These are phyloP conservation scores for Drosophila demipolita DNA, from an alignment of 2,888 invertebrate genomes.

Conservation along the genomic window DNA sequence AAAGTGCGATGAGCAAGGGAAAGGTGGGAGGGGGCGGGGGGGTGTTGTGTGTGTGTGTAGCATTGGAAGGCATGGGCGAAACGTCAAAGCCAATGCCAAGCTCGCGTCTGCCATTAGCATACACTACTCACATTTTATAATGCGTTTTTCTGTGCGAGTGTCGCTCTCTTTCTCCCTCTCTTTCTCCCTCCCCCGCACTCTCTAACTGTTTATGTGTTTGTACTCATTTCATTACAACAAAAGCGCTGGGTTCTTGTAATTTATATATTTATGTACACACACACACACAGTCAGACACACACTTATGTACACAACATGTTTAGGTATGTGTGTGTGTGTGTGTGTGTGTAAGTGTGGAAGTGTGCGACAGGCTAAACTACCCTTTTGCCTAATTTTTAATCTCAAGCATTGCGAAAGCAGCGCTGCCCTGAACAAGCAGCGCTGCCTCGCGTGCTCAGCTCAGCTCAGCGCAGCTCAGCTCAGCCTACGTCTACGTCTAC, in stretches of 20 bases:
- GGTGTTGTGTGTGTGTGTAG: neutral
- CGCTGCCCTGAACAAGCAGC: constrained; percentile 33
- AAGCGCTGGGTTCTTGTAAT: constrained; percentile 52
- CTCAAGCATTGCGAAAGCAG: constrained; percentile 60
- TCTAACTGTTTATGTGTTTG: constrained; percentile 17
- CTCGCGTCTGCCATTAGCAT: constrained; percentile 76
- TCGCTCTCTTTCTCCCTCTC: constrained; percentile 18
- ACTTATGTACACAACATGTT: constrained; percentile 22
- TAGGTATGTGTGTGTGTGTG: constrained; percentile 20
- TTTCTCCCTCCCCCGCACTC: constrained; percentile 3
- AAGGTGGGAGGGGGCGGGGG: constrained; percentile 7
- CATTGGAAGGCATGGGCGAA: constrained; percentile 22
- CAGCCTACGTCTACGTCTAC: neutral
- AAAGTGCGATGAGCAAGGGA: constrained; percentile 5
- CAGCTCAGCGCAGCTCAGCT: neutral
- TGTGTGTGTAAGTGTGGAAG: constrained; percentile 19
- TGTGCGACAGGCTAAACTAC: constrained; percentile 66
- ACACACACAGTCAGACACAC: constrained; percentile 14
- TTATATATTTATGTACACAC: constrained; percentile 33
- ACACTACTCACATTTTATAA: constrained; percentile 77
- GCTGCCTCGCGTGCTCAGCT: neutral
- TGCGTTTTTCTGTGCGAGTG: constrained; percentile 59
- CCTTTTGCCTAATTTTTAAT: constrained; percentile 79
- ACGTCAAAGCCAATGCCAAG: constrained; percentile 60
- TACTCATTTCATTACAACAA: constrained; percentile 60